These are phyloP conservation scores for Arctocebus calabarensis DNA, from an alignment of 2,797 vertebrate species.

Conservation along the genomic window DNA sequence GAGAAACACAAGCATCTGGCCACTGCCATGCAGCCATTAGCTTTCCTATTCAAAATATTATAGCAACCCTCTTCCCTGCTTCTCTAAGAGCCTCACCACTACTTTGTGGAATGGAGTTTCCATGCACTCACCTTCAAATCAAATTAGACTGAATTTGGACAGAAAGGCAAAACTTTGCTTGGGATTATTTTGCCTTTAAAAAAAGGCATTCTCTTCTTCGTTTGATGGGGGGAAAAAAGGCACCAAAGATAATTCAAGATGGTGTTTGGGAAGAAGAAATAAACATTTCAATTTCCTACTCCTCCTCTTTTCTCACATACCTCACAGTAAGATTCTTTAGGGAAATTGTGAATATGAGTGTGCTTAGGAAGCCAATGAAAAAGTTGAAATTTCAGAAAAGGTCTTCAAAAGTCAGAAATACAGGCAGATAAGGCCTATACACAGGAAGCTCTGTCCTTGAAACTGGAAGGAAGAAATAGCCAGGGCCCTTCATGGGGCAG, in stretches of 20 bases:
- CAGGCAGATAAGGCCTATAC: slow-evolving; percentile 31
- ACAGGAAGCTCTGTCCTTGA: slow-evolving; percentile 69
- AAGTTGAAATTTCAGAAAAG: slow-evolving; percentile 65
- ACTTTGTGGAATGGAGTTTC: background rate
- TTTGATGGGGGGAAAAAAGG: background rate
- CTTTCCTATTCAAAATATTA: background rate
- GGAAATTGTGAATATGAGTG: background rate
- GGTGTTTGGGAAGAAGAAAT: background rate
- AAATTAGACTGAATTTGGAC: background rate
- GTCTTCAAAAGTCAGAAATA: slow-evolving; percentile 50
- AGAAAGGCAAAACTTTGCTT: slow-evolving; percentile 38
- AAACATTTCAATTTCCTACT: background rate
- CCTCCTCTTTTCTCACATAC: background rate
- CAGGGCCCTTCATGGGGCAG: background rate
- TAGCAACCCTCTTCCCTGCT: background rate
- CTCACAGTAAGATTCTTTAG: background rate
- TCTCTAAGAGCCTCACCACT: background rate
- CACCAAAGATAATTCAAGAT: background rate
- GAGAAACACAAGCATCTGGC: background rate
- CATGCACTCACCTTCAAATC: background rate
- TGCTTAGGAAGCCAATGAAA: slow-evolving; percentile 1
- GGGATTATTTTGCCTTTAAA: background rate
- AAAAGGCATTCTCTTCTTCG: background rate
- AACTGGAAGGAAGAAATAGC: background rate
- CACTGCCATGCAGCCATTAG: background rate